Percentiles rank a stretch among this genome's conserved stretches.
Conservation (phyloP, 2,113 vertebrate species). For the Onychostoma macrolepis region DNA sequence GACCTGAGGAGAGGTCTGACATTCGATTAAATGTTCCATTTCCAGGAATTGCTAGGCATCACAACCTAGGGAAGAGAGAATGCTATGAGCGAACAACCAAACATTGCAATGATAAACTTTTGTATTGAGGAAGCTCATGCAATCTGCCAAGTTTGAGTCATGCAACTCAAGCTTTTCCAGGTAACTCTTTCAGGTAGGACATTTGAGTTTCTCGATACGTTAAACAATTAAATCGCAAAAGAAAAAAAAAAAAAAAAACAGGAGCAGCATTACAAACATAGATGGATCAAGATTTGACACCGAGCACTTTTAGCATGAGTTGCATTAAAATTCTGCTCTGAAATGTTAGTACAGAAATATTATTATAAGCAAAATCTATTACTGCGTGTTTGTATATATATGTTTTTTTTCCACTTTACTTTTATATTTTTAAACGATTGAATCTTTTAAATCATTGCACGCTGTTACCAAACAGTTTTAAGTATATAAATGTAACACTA, state of each 20-base stretch:
- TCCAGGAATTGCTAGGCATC: conserved; percentile 35
- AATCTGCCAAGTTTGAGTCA: conserved; percentile 75
- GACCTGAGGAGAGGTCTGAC: conserved; percentile 47
- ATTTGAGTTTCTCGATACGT: conserved; percentile 67
- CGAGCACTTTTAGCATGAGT: conserved; percentile 76
- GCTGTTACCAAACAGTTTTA: conserved; percentile 85
- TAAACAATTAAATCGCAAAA: conserved; percentile 71
- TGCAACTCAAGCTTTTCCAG: conserved; percentile 78
- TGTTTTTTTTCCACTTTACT: conserved; percentile 61
- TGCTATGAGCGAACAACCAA: conserved; percentile 67
- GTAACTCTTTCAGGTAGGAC: conserved; percentile 64
- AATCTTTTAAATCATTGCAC: conserved; percentile 80
- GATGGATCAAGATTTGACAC: conserved; percentile 74
- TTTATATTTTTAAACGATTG: conserved; percentile 68
- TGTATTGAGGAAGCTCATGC: conserved; percentile 67
- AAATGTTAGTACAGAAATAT: conserved; percentile 77
- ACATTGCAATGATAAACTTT: conserved; percentile 59
- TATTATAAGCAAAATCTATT: conserved; percentile 74
- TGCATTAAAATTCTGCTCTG: conserved; percentile 78
- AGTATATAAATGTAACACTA: conserved; percentile 82
- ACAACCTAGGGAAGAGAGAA: conserved; percentile 72
- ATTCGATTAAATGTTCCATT: conserved; percentile 26
- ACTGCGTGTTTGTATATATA: conserved; percentile 67
- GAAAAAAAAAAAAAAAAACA: conserved; percentile 77
- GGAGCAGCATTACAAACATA: conserved; percentile 76